Evolutionary conservation across 1,140 invertebrate genomes (phyloP), one percentile per base, ranked within the genome.

Genomic region (Heterodera carotae): DNA sequence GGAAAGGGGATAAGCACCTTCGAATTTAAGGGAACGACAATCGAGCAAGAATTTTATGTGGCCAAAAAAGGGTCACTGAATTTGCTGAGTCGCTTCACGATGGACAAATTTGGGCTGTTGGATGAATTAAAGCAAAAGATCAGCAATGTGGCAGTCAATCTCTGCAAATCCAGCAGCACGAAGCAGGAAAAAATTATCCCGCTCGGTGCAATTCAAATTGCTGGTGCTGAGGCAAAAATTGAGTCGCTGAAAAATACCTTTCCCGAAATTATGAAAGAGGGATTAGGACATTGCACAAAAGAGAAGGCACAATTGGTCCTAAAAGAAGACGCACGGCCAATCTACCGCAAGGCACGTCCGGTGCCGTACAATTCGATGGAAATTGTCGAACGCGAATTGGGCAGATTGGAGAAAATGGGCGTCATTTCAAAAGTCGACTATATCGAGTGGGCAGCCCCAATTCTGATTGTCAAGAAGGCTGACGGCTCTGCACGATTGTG

Each of bases 391-490:
- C 62, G 66, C 15, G 83, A 88, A 69, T 62, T 88, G 2, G 76
- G 84, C 12, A 39, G 80, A 43, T 67, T 86, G 53, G 34, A 76
- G 56, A 33, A 62, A 2, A 64, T 76, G 59, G 78, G 83, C 1
- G 79, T 83, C 15, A 81, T 89, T 33, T 68, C 76, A 74, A 76
- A 72, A 39, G 80, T 89, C 25, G 70, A 82, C 34, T 36, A 80
- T 79, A 53, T 82, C 67, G 87, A 86, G 87, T 90, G 88, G 88
- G 88, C 87, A 15, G 85, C 88, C n/a, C 88, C 89, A 8, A 74
- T 89, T 34, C 10, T 69, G 48, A 48, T 48, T 8, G 67, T 69
- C 7, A 69, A 69, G 10, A 69, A 69, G 29, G 48, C 36, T 7
- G 48, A 59, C 53, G 62, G 68, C 4, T 48, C 39, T 34, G 31